Evolutionary conservation across 2,113 vertebrate species (phyloP).

Genomic region (Corvus hawaiiensis): DNA sequence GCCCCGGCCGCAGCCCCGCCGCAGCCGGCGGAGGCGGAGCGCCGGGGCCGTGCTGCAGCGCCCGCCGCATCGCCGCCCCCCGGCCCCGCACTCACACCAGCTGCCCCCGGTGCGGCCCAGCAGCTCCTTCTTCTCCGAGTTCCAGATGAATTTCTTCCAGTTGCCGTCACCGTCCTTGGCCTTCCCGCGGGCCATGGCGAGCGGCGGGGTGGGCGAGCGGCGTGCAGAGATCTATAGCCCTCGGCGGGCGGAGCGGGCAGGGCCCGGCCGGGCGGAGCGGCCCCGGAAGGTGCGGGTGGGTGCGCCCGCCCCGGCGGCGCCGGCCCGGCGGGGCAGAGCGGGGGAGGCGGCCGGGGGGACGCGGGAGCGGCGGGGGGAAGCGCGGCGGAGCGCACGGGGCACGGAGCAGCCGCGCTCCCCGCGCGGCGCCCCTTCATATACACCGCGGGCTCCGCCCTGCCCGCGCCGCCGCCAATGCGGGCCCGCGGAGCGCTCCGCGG

Average conservation of each 20-base stretch:
- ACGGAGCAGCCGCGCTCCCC: too few relatives aligned
- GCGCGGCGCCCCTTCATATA: too few relatives aligned
- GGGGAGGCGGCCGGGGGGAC: neutral
- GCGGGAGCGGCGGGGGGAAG: too few relatives aligned
- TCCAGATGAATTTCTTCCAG: conserved; percentile 41
- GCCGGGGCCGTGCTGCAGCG: neutral
- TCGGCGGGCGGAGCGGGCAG: neutral
- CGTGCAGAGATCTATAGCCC: neutral
- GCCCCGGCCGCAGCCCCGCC: too few relatives aligned
- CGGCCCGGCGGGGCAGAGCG: neutral
- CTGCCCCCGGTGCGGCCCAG: conserved; percentile 41
- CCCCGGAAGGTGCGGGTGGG: neutral
- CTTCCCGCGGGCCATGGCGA: conserved; percentile 31
- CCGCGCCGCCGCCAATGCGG: too few relatives aligned
- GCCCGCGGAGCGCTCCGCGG: too few relatives aligned
- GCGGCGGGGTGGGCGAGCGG: neutral
- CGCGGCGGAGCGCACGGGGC: too few relatives aligned
- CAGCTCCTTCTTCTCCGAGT: conserved; percentile 35
- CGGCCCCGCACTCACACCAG: conserved; percentile 19
- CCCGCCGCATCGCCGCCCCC: neutral
- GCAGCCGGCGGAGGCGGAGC: too few relatives aligned
- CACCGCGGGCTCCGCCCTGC: too few relatives aligned
- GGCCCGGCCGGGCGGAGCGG: neutral
- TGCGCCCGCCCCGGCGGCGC: neutral
- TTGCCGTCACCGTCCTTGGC: conserved; percentile 32